Base-by-base conservation (phyloP, 2,888 invertebrate genomes). In the Cylindroiulus punctatus region DNA sequence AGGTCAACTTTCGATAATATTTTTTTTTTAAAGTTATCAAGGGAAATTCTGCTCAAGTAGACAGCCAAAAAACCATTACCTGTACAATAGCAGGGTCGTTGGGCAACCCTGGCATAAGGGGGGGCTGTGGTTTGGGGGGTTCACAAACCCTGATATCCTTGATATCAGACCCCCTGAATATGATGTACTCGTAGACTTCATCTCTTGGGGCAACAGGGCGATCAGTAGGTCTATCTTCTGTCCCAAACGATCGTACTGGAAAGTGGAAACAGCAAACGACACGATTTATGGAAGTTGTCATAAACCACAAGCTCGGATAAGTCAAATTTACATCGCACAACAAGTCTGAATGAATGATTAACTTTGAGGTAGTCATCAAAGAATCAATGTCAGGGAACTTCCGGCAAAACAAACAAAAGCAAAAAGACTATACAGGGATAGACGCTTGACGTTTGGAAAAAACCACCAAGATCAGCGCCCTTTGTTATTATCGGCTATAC, bases 51-150 rank as follows among this genome's bases (percentile, higher is more conserved):
- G 36, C 36, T 36, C 36, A 4, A 36, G 36, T 36, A 36, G 7
- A 36, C 36, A 36, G 36, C 7, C 36, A 36, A 36, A 36, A 36
- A 36, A 36, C 44, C 10, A 81, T 42, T 32, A 82, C 82, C 82
- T 94, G 94, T 92, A 99, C 97, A 92, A 99, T 99, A 88, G 99
- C 99, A 87, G 99, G 99, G 93, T 99, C 99, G 92, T 98, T 97
- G 88, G 97, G 96, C 90, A 96, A 93, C 86, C 90, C 90, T 76
- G 90, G 90, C 87, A 91, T 90, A 81, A 92, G 89, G 86, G 94
- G 95, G 14, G 82, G 82, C 82, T 82, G 82, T 93, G 95, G 95
- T 92, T 96, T 97, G n/a, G 93, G 93, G 88, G 99, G 95, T 88
- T 93, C 93, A 90, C 93, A 93, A 85, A 99, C 98, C 91, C 98